These are phyloP conservation scores for Augochlora pura DNA, from an alignment of 1,140 invertebrate species.

Conservation along the genomic window DNA sequence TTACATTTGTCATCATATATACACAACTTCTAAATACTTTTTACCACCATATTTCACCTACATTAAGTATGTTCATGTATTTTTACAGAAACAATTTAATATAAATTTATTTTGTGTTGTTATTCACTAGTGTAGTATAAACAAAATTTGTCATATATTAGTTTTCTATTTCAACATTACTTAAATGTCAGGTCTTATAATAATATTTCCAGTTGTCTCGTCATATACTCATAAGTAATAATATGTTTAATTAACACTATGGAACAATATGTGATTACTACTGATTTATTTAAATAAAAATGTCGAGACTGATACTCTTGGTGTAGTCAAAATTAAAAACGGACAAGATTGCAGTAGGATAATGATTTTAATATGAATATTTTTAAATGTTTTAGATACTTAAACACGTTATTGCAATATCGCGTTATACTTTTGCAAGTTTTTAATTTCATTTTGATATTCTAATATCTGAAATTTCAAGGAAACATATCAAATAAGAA, in stretches of 20 bases:
- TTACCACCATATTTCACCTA: neutral
- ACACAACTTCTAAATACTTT: neutral
- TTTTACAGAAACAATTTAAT: neutral
- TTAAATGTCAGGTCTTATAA: neutral
- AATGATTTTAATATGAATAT: neutral
- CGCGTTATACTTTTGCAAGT: conserved; percentile 54
- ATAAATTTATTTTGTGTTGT: neutral
- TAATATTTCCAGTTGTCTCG: conserved; percentile 43
- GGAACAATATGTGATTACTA: conserved; percentile 57
- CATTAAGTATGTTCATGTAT: conserved; percentile 12
- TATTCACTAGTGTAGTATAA: neutral
- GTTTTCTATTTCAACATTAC: conserved; percentile 1
- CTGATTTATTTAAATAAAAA: conserved; percentile 66
- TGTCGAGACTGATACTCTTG: conserved; percentile 61
- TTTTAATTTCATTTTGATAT: conserved; percentile 57
- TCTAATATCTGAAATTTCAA: conserved; percentile 55
- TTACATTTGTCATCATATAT: neutral
- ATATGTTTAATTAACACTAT: conserved; percentile 53
- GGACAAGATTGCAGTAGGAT: neutral
- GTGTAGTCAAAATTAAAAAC: conserved; percentile 9
- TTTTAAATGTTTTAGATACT: conserved; percentile 12
- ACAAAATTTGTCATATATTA: neutral
- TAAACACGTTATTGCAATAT: conserved; percentile 12
- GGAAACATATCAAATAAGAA: conserved; percentile 14
- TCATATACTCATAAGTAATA: conserved; percentile 23